Conservation (phyloP, 1,140 invertebrate genomes). For the Aphaenogaster ashmeadi region DNA sequence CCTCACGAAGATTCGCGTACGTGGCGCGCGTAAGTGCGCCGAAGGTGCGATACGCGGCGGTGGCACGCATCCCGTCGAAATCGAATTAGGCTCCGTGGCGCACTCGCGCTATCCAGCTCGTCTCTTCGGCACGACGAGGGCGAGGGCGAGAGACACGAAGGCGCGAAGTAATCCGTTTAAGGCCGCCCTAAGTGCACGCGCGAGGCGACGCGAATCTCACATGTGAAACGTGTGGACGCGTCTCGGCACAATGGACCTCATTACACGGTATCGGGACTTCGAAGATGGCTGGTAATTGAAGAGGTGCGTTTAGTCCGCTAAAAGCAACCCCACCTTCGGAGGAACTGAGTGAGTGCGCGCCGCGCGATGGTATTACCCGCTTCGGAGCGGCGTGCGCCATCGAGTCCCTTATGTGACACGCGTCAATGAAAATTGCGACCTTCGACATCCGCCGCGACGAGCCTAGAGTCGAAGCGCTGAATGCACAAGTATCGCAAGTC, state of each 20-base stretch:
- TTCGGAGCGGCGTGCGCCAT: neutral
- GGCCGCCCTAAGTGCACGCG: slow-evolving; percentile 69
- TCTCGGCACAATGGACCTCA: slow-evolving; percentile 60
- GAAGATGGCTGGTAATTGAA: slow-evolving; percentile 68
- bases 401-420: slow-evolving; percentile 18
- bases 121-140: slow-evolving; percentile 13
- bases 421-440: slow-evolving; percentile 44
- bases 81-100: slow-evolving; percentile 54
- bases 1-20: slow-evolving; percentile 53
- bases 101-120: slow-evolving; percentile 25
- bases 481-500: slow-evolving; percentile 13
- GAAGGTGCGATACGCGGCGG: slow-evolving; percentile 16
- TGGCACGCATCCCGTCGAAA: slow-evolving; percentile 55
- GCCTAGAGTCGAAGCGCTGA: neutral
- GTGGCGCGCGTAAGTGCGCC: slow-evolving; percentile 6
- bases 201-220: slow-evolving; percentile 60
- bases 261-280: slow-evolving; percentile 47
- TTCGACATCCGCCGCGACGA: neutral
- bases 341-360: slow-evolving; percentile 18
- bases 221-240: slow-evolving; percentile 40
- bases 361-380: slow-evolving; percentile 57
- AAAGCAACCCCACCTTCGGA: slow-evolving; percentile 65
- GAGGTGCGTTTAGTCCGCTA: slow-evolving; percentile 61
- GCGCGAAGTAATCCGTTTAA: slow-evolving; percentile 73
- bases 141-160: slow-evolving; percentile 57